These are phyloP conservation scores for Brachionichthys hirsutus DNA, from an alignment of 2,113 vertebrate species.

Conservation along the genomic window DNA sequence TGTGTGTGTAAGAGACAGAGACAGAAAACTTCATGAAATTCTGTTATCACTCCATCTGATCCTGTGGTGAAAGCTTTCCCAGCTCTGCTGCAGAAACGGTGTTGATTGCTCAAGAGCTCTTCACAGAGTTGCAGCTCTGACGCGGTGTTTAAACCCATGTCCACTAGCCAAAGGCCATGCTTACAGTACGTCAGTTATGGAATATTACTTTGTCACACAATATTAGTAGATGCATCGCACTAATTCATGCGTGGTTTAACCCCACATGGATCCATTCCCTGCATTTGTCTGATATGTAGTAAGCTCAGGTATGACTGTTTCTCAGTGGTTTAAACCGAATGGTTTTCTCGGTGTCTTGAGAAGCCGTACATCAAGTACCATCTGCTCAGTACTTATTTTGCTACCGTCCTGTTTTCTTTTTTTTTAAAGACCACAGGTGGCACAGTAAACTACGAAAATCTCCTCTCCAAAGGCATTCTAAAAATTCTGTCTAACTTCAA, in stretches of 20 bases:
- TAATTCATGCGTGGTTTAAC: background rate
- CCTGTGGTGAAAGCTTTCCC: background rate
- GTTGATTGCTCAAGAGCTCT: slow-evolving; percentile 19
- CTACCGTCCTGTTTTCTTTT: slow-evolving; percentile 8
- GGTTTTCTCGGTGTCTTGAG: background rate
- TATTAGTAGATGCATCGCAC: background rate
- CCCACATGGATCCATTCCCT: background rate
- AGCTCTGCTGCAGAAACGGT: slow-evolving; percentile 5
- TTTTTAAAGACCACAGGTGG: slow-evolving; percentile 22
- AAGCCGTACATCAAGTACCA: background rate
- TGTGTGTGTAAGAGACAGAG: slow-evolving; percentile 3
- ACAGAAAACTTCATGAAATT: background rate
- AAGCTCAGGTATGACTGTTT: background rate
- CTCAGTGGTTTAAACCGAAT: background rate
- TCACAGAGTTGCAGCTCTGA: background rate
- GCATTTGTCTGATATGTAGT: too few relatives aligned
- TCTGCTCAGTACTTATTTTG: slow-evolving; percentile 3
- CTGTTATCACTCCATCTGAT: slow-evolving; percentile 4
- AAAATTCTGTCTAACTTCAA: slow-evolving; percentile 9
- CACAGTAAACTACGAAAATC: slow-evolving; percentile 12
- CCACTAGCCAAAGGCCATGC: background rate
- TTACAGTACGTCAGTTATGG: too few relatives aligned
- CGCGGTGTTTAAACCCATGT: background rate
- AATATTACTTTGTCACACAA: background rate
- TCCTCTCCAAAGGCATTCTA: slow-evolving; percentile 1